Evolutionary conservation across 1,140 invertebrate species (phyloP).

Genomic region (Geopemphigus sp.): DNA sequence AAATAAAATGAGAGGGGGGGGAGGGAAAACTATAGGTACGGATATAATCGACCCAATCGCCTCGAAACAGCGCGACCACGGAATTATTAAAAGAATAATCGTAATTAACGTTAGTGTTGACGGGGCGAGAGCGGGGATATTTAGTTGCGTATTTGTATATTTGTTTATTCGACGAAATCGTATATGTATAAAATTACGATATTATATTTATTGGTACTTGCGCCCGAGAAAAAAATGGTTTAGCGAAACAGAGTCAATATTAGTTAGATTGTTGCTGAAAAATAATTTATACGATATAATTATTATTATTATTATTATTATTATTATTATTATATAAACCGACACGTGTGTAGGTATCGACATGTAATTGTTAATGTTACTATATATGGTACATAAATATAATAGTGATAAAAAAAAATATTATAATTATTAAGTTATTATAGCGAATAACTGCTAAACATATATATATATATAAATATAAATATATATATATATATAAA

Average conservation of each 20-base stretch:
- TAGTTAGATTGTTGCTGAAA: slow-evolving; percentile 49
- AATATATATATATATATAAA: slow-evolving; percentile 45
- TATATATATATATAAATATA: slow-evolving; percentile 49
- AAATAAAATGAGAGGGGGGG: no score
- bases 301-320: slow-evolving; percentile 20
- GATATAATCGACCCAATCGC: background rate
- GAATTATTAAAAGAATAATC: background rate
- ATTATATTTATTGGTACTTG: background rate
- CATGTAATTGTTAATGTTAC: slow-evolving; percentile 49
- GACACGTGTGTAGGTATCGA: slow-evolving; percentile 44
- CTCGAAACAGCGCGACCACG: background rate
- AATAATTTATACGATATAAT: slow-evolving; percentile 43
- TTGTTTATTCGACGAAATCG: slow-evolving; percentile 5
- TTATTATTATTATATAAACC: slow-evolving; percentile 34
- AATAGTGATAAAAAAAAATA: slow-evolving; percentile 37
- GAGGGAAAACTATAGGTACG: background rate
- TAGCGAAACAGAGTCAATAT: slow-evolving; percentile 37
- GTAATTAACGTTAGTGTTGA: slow-evolving; percentile 22
- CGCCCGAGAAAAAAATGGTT: slow-evolving; percentile 6
- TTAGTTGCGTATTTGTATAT: slow-evolving; percentile 28
- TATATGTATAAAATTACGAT: slow-evolving; percentile 13
- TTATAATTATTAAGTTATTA: slow-evolving; percentile 47
- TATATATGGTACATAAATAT: slow-evolving; percentile 42
- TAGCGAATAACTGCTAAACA: slow-evolving; percentile 49
- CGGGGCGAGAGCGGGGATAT: slow-evolving; percentile 4